Evolutionary conservation across 2,888 invertebrate species (phyloP).

Genomic region (Cephus sareptanus): DNA sequence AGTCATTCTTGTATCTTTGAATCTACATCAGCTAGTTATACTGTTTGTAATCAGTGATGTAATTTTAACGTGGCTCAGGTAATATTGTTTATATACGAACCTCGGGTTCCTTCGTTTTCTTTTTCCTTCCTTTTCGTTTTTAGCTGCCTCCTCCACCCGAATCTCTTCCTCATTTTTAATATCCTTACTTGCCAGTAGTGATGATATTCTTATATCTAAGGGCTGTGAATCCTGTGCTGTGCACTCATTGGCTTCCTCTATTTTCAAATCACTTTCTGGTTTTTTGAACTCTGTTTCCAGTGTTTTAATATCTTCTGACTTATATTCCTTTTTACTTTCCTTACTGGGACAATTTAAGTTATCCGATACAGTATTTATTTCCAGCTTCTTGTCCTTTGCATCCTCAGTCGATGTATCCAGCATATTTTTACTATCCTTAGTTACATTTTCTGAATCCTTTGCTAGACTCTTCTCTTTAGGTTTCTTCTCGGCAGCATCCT

Average conservation of each 20-base stretch:
- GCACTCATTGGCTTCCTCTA: slow-evolving; percentile 13
- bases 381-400: slow-evolving; percentile 13
- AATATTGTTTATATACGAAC: slow-evolving; percentile 32
- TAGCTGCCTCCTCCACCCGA: slow-evolving; percentile 11
- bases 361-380: not conserved
- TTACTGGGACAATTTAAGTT: not conserved
- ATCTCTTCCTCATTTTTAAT: slow-evolving; percentile 18
- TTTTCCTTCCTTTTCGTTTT: slow-evolving; percentile 31
- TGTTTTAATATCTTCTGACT: not conserved
- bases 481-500: slow-evolving; percentile 10
- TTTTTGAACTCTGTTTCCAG: not conserved
- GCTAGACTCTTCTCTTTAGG: slow-evolving; percentile 11
- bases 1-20: no score
- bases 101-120: slow-evolving; percentile 46
- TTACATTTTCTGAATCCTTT: slow-evolving; percentile 7
- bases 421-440: not conserved
- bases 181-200: slow-evolving; percentile 18
- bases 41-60: not conserved
- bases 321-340: not conserved
- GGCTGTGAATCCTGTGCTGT: slow-evolving; percentile 17
- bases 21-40: not conserved
- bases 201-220: slow-evolving; percentile 14
- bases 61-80: not conserved
- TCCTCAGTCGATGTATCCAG: slow-evolving; percentile 11
- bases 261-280: not conserved